Base-by-base conservation (phyloP, 2,113 vertebrate genomes). In the Rhombomys opimus region DNA sequence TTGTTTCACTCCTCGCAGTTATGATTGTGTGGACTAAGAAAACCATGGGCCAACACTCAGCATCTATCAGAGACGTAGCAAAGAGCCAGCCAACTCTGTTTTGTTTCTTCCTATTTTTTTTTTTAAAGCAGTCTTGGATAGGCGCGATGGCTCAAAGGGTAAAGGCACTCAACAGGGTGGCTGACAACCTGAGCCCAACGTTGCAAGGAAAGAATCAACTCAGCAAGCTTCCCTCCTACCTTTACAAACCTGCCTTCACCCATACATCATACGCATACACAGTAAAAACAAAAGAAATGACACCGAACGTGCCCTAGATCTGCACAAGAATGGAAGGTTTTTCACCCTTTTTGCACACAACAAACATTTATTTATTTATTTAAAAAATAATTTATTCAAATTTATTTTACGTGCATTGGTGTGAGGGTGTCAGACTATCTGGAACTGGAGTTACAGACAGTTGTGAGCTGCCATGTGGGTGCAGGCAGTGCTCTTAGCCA, bases 71-170 rank as follows among this genome's bases (percentile, higher is more conserved):
- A 50, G 22, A 93, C 6, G 25, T 27, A 67, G 46, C 22, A 72
- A 97, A 78, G n/a, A 54, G 23, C 61, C 14, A 59, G 32, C 63
- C 4, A 65, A 52, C 2, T 77, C 30, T 80, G 30, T 35, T 88
- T 59, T 65, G 32, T 63, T 81, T 89, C 70, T 88, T 92, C n/a
- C 65, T 52, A 52, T 5, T 70, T 92, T n/a, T 38, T 95, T 94
- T 86, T 50, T 35, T 50, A 68, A 61, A 20, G 5, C 80, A n/a
- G 54, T n/a, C 22, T 5, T 54, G 52, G 52, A 20, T 57, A 54
- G 30, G 77, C 5, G 30, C 35, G 46, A 78, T 9, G 76, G 27
- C 10, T 57, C 52, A 57, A 52, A 54, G 30, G 54, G 52, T n/a
- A 20, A 35, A 30, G 75, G 27, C 12, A 1, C 18, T 57, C 20